Conservation (phyloP, 2,888 invertebrate genomes). For the Trilocha varians region DNA sequence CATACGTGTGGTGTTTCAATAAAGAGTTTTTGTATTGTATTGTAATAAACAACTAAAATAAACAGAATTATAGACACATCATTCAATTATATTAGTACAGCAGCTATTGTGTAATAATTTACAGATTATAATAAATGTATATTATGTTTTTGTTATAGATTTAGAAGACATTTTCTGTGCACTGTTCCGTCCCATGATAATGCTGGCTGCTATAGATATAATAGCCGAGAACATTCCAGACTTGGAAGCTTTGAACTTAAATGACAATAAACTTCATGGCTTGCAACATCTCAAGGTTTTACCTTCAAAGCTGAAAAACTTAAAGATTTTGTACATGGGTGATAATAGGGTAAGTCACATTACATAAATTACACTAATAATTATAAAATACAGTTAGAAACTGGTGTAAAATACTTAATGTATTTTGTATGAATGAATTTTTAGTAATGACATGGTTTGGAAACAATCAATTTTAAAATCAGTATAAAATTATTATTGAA, state of each 20-base stretch:
- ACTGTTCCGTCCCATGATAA: constrained; percentile 80
- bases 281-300: constrained; percentile 80
- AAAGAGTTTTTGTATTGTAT: too few species aligned
- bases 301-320: constrained; percentile 76
- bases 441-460: too few species aligned
- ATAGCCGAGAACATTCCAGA: constrained; percentile 89
- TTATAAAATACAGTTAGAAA: neutral
- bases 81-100: too few species aligned
- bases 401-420: neutral
- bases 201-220: constrained; percentile 83
- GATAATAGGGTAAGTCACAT: constrained; percentile 83
- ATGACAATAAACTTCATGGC: constrained; percentile 82
- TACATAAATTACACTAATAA: too few species aligned
- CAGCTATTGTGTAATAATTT: too few species aligned
- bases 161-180: constrained; percentile 83
- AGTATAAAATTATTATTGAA: too few species aligned
- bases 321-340: constrained; percentile 85
- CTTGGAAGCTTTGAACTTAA: constrained; percentile 84
- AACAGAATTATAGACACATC: too few species aligned
- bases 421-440: too few species aligned
- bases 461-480: too few species aligned
- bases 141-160: constrained; percentile 46
- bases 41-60: too few species aligned
- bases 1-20: too few species aligned
- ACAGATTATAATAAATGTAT: neutral